phyloP scores from a whole-genome alignment of 1,140 invertebrate species.

The Adelges cooleyi region DNA sequence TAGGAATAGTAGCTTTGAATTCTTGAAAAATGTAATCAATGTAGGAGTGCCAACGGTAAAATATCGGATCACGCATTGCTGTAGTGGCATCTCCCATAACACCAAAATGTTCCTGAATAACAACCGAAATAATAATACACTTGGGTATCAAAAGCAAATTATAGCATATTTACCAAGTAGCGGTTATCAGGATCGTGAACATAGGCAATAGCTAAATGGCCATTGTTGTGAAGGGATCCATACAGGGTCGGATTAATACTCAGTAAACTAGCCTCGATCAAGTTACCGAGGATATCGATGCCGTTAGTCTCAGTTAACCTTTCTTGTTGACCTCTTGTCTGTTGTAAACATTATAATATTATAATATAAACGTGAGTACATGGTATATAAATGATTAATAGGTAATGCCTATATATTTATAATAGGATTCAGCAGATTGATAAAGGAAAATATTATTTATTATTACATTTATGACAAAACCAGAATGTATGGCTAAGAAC shows the following conservation, averaged over 20 bases:
- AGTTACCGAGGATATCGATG: constrained; percentile 68
- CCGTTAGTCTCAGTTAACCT: constrained; percentile 52
- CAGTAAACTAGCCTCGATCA: constrained; percentile 60
- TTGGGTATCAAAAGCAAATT: not conserved
- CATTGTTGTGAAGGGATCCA: constrained; percentile 62
- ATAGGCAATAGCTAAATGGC: constrained; percentile 52
- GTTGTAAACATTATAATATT: too few species aligned
- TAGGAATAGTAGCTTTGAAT: constrained; percentile 55
- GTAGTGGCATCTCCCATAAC: constrained; percentile 61
- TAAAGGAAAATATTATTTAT: not conserved
- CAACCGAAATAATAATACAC: constrained; percentile 21
- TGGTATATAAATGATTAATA: too few species aligned
- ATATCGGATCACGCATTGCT: constrained; percentile 70
- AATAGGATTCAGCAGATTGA: not conserved
- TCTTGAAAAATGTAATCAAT: constrained; percentile 67
- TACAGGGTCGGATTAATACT: constrained; percentile 56
- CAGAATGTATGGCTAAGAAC: constrained; percentile 58
- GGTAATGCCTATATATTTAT: too few species aligned
- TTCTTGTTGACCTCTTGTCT: constrained; percentile 36
- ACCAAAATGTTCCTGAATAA: constrained; percentile 46
- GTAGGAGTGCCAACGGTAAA: constrained; percentile 73
- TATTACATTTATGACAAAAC: constrained; percentile 39
- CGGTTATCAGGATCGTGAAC: constrained; percentile 60
- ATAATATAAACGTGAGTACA: constrained; percentile 5
- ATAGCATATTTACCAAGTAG: constrained; percentile 45